Conservation (phyloP, 64 coral and sea anemone genomes). For the Porites lutea region DNA sequence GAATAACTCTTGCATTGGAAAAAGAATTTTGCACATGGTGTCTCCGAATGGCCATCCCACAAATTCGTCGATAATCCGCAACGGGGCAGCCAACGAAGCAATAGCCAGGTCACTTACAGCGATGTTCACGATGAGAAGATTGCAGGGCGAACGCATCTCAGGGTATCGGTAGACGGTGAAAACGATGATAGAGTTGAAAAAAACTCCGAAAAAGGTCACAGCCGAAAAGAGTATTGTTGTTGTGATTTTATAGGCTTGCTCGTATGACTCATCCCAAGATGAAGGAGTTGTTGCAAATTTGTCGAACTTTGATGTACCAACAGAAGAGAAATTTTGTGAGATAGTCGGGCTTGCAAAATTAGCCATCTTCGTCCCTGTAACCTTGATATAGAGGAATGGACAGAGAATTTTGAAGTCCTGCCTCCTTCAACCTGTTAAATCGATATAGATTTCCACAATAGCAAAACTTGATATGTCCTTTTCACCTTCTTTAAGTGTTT, state of each 20-base stretch:
- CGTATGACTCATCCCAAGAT: background rate
- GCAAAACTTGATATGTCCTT: conserved; percentile 28
- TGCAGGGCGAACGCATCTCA: conserved; percentile 78
- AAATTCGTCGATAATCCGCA: conserved; percentile 62
- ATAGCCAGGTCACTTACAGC: conserved; percentile 79
- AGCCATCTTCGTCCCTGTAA: background rate
- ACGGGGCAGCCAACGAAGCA: conserved; percentile 57
- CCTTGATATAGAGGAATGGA: background rate
- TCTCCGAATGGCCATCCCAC: conserved; percentile 84
- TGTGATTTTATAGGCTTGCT: conserved; percentile 16
- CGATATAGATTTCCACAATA: background rate
- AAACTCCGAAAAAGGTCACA: conserved; percentile 49
- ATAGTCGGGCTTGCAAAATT: background rate
- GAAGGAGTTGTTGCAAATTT: background rate
- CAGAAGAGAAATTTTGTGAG: background rate
- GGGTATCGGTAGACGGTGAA: conserved; percentile 75
- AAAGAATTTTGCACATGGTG: conserved; percentile 57
- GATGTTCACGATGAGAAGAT: conserved; percentile 89
- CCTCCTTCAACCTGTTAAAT: background rate
- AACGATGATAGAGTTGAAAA: conserved; percentile 73
- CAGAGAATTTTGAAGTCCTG: background rate
- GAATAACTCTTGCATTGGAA: conserved; percentile 83
- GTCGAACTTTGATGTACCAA: background rate
- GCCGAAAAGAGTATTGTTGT: conserved; percentile 17
- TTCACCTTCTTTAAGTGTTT: background rate